Conservation (phyloP, 2,888 invertebrate species). For the Lasioglossum marginatum region DNA sequence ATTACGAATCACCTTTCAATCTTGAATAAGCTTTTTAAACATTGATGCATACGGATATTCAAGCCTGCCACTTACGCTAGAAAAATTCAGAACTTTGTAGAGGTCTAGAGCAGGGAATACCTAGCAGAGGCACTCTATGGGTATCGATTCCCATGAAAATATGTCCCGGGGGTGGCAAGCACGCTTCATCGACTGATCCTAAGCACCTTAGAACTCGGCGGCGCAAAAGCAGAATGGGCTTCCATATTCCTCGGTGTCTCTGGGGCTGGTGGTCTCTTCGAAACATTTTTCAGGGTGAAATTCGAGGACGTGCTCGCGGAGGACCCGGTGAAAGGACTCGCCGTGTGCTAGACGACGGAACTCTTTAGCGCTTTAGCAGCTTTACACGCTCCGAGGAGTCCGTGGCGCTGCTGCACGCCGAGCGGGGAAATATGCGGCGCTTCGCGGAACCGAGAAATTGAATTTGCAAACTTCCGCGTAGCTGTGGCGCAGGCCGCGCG, state of each 20-base stretch:
- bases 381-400: constrained; percentile 69
- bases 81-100: not conserved
- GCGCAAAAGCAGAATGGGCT: constrained; percentile 1
- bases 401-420: constrained; percentile 25
- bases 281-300: constrained; percentile 60
- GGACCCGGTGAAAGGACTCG: constrained; percentile 54
- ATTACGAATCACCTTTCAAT: too few relatives aligned
- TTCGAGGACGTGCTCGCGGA: constrained; percentile 51
- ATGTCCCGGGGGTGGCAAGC: not conserved
- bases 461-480: constrained; percentile 69
- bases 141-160: constrained; percentile 21
- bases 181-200: constrained; percentile 39
- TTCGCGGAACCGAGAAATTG: constrained; percentile 73
- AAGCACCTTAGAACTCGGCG: constrained; percentile 47
- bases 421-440: constrained; percentile 68
- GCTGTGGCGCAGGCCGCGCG: constrained; percentile 27
- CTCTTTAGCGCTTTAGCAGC: constrained; percentile 69
- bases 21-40: not conserved
- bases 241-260: constrained; percentile 15
- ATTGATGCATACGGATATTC: not conserved
- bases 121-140: not conserved
- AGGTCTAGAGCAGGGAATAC: not conserved
- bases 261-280: constrained; percentile 18
- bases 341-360: constrained; percentile 48
- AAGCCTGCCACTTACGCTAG: not conserved